Conservation (phyloP, 2,797 vertebrate species). For the Acipenser transmontanus region DNA sequence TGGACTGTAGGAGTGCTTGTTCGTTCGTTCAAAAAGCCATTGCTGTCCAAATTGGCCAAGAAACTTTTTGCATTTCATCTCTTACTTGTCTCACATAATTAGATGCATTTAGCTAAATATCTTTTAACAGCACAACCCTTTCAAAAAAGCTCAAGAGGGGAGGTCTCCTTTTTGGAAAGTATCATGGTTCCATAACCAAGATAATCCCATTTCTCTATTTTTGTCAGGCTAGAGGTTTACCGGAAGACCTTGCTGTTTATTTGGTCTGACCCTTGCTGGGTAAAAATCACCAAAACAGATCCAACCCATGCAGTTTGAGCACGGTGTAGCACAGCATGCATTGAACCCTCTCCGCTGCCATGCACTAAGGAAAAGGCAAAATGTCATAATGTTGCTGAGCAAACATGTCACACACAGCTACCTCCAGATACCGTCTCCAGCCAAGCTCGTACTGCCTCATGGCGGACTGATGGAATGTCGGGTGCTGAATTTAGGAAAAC, state of each 20-base stretch:
- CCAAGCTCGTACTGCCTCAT: slow-evolving; percentile 94
- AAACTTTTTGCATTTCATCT: no score
- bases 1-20: no score
- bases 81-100: no score
- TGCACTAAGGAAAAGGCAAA: slow-evolving; percentile 37
- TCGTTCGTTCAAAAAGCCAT: no score
- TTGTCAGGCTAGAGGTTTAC: no score
- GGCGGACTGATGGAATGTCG: slow-evolving; percentile 80
- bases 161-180: no score
- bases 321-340: background rate
- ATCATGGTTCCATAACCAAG: no score
- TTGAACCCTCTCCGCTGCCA: slow-evolving; percentile 17
- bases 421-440: slow-evolving; percentile 95
- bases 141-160: no score
- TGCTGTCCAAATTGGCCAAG: no score
- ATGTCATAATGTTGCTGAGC: slow-evolving; percentile 17
- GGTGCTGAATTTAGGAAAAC: slow-evolving; percentile 71
- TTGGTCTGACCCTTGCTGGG: slow-evolving; percentile 20
- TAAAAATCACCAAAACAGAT: slow-evolving; percentile 33
- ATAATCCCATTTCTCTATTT: no score
- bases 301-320: background rate
- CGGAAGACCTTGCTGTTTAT: background rate
- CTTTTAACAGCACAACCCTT: no score
- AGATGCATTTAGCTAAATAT: no score
- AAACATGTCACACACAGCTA: slow-evolving; percentile 61